Evolutionary conservation across 2,888 invertebrate species (phyloP).

Genomic region (Torymus aiolomorphi): DNA sequence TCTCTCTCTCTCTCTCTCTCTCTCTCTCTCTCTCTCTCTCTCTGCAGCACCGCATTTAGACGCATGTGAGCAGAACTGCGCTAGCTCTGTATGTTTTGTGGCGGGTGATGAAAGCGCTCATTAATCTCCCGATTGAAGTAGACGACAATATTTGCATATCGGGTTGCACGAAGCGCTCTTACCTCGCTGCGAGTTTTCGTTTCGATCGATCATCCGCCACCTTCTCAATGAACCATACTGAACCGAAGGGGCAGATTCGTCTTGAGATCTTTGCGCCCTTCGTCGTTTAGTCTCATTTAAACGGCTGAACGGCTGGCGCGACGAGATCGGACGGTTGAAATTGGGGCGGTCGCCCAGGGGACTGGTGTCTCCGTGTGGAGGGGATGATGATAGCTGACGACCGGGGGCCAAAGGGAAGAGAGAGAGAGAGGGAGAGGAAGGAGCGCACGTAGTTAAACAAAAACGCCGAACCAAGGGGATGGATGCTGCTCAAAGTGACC

Average conservation of each 20-base stretch:
- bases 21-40: no score
- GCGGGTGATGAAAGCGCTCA: conserved; percentile 59
- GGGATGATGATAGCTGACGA: conserved; percentile 54
- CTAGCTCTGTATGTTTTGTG: not conserved
- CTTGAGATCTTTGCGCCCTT: conserved; percentile 57
- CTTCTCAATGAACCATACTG: not conserved
- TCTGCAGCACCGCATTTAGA: conserved; percentile 21
- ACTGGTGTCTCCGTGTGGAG: conserved; percentile 10
- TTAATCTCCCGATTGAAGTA: conserved; percentile 72
- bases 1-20: not conserved
- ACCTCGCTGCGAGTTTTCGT: conserved; percentile 59
- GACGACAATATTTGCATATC: conserved; percentile 75
- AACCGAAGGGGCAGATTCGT: not conserved
- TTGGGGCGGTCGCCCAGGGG: conserved; percentile 64
- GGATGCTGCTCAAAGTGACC: conserved; percentile 59
- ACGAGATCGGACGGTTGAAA: conserved; percentile 71
- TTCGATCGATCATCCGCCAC: conserved; percentile 59
- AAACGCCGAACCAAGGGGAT: conserved; percentile 64
- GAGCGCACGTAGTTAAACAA: conserved; percentile 62
- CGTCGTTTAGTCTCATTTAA: conserved; percentile 72
- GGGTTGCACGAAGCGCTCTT: conserved; percentile 63
- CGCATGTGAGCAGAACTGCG: conserved; percentile 33
- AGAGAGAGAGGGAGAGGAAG: conserved; percentile 39
- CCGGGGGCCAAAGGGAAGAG: conserved; percentile 39
- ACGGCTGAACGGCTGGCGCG: conserved; percentile 65